Evolutionary conservation across 2,113 vertebrate species (phyloP), one percentile per base, ranked within the genome.

Genomic region (Cheilinus undulatus): DNA sequence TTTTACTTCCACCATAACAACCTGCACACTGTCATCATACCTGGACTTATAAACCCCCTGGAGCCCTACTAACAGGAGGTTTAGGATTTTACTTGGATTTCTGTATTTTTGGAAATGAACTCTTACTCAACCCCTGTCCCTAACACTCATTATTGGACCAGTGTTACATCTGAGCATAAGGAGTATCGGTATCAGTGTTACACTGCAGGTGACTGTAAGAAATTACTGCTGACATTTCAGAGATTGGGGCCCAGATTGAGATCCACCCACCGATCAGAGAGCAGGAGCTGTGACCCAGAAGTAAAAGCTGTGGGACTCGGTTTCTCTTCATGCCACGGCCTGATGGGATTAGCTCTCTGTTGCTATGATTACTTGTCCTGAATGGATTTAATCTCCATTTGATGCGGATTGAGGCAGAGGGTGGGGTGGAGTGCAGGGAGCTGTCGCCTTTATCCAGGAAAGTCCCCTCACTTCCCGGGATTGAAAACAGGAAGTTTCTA

Each of bases 371-470:
- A 73, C 74, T 79, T 42, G 51, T 76, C 70, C 71, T 73, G 76
- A 80, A 77, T 78, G 74, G 76, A 83, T 84, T 86, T 86, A 77
- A 87, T 81, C 81, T 87, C 67, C 70, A 19, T 69, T 76, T 78
- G 65, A 64, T 60, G 52, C 40, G 65, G 63, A 68, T 73, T 70
- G 50, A 30, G 65, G 34, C 42, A 24, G 64, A 26, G 59, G 58
- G 36, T 7, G 68, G 40, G 23, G 17, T 5, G 59, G 56, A 24
- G 46, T 4, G 46, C 36, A 52, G 54, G 52, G 38, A 59, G 30
- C 30, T 3, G 1, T n/a, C 49, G 0, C n/a, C 48, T 65, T 61
- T 57, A 69, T 56, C 43, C 63, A 14, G 48, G 69, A 62, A 58
- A 56, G 64, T 64, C 14, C 4, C 26, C 51, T 69, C 20, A 1